Evolutionary conservation across 2,113 vertebrate species (phyloP).

Genomic region (Galeopterus variegatus): DNA sequence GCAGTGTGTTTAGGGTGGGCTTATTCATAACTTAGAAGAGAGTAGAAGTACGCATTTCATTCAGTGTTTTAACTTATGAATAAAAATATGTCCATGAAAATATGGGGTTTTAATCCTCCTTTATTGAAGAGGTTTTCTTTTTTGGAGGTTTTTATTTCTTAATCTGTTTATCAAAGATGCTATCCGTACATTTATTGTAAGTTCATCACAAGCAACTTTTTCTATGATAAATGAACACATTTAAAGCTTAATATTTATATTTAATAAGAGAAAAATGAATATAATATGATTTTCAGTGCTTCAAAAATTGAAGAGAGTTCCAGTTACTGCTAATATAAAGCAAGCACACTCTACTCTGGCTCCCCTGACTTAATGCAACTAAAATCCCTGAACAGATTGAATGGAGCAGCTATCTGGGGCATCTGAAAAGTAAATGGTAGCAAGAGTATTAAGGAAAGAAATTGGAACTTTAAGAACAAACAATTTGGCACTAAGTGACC

Average conservation of each 20-base stretch:
- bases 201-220: constrained; percentile 21
- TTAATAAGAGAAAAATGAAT: background rate
- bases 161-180: background rate
- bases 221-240: background rate
- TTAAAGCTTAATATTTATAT: constrained; percentile 37
- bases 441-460: background rate
- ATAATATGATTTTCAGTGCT: constrained; percentile 9
- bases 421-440: constrained; percentile 14
- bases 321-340: background rate
- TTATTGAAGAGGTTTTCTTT: background rate
- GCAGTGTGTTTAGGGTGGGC: background rate
- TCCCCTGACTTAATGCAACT: background rate
- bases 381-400: background rate
- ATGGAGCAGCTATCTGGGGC: background rate
- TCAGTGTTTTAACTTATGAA: constrained; percentile 39
- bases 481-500: background rate
- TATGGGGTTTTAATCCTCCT: background rate
- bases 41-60: background rate
- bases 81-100: constrained; percentile 9
- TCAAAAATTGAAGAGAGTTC: background rate
- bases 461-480: background rate
- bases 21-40: constrained; percentile 16
- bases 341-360: background rate
- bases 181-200: background rate
- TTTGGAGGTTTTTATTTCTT: background rate